phyloP scores from a whole-genome alignment of 2,888 invertebrate genomes.

The Zaprionus bogoriensis region DNA sequence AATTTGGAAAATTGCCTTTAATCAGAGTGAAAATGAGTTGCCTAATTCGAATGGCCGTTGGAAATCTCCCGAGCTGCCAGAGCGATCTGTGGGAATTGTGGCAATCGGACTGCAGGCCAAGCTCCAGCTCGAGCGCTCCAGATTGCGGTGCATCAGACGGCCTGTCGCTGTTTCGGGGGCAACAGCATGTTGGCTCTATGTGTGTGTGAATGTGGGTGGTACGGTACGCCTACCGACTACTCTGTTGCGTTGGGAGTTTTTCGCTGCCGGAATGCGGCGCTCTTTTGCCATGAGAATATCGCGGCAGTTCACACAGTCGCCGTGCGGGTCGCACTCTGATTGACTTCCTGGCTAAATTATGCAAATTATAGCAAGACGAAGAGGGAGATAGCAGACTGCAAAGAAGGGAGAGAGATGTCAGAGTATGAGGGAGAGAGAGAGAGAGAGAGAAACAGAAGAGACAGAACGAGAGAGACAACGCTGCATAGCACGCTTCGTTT shows the following conservation, averaged over 20 bases:
- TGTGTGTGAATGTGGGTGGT: constrained; percentile 11
- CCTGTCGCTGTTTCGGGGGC: too few relatives aligned
- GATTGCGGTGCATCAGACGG: constrained; percentile 13
- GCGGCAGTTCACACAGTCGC: constrained; percentile 47
- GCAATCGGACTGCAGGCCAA: constrained; percentile 32
- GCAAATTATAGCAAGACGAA: constrained; percentile 46
- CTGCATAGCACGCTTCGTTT: constrained; percentile 47
- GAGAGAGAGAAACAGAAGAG: background rate
- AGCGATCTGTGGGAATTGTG: constrained; percentile 33
- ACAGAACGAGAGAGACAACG: constrained; percentile 1
- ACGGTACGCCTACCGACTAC: background rate
- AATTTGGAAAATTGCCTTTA: constrained; percentile 73
- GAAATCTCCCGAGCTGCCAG: background rate
- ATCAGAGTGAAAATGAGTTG: constrained; percentile 74
- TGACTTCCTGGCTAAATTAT: constrained; percentile 51
- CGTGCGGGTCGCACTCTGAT: constrained; percentile 30
- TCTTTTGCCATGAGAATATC: constrained; percentile 46
- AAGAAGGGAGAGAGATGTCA: background rate
- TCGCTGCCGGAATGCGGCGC: constrained; percentile 43
- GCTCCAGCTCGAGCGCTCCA: constrained; percentile 29
- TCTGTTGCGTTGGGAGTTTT: constrained; percentile 29
- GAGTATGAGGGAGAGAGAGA: background rate
- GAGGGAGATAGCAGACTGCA: too few relatives aligned
- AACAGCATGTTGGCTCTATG: too few relatives aligned
- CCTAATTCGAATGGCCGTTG: constrained; percentile 58